Evolutionary conservation across 2,797 vertebrate genomes (phyloP).

Genomic region (Enteromius mattozi): DNA sequence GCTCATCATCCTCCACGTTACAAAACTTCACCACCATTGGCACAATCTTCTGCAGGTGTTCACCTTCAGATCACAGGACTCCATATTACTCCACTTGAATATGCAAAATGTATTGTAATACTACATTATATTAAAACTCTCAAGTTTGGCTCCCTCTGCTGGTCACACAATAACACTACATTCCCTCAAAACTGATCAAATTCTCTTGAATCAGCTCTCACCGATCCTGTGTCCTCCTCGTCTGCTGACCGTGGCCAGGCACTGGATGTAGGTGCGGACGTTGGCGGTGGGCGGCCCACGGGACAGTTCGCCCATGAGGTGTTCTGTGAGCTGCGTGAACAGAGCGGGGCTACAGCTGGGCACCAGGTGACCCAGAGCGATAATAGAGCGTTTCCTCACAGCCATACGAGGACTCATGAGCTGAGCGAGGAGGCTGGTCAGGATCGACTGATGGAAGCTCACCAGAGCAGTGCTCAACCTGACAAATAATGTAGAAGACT

Average conservation of each 20-base stretch:
- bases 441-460: constrained; percentile 89
- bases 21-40: constrained; percentile 90
- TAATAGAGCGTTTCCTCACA: constrained; percentile 90
- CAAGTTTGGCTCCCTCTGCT: constrained; percentile 23
- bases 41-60: constrained; percentile 89
- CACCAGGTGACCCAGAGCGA: constrained; percentile 91
- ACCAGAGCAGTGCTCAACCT: constrained; percentile 87
- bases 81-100: neutral
- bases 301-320: constrained; percentile 82
- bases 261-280: constrained; percentile 92
- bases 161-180: neutral
- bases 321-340: constrained; percentile 89
- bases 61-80: constrained; percentile 74
- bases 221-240: constrained; percentile 93
- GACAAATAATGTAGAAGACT: neutral
- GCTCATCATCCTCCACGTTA: constrained; percentile 89
- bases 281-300: constrained; percentile 80
- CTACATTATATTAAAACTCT: neutral
- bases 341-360: constrained; percentile 86
- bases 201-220: constrained; percentile 67
- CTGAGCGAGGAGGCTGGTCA: constrained; percentile 89
- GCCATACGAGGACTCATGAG: constrained; percentile 91
- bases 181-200: neutral
- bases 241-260: constrained; percentile 88
- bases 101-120: neutral